Evolutionary conservation across 23 tunicate genomes (phyloP).

Genomic region (Ciona savignyi): DNA sequence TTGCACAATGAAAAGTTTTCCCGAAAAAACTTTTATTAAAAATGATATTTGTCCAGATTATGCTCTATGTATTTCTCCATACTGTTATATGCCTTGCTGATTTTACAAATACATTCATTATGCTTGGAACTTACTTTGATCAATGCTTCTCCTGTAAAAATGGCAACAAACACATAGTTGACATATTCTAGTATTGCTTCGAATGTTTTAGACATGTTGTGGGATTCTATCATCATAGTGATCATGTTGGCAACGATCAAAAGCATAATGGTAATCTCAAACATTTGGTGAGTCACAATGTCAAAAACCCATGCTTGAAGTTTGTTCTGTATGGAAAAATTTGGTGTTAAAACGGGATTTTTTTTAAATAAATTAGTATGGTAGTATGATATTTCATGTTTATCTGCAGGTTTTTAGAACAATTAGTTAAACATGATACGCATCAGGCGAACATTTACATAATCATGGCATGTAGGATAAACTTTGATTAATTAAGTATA

Average conservation of each 20-base stretch:
- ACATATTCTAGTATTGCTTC: constrained; percentile 55
- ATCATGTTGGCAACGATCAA: constrained; percentile 88
- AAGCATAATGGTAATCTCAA: constrained; percentile 93
- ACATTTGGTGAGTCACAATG: constrained; percentile 91
- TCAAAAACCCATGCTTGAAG: constrained; percentile 95
- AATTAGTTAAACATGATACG: background rate
- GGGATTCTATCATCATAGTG: constrained; percentile 92
- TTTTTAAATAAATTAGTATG: background rate
- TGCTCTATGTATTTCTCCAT: too few relatives aligned
- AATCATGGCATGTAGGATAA: too few relatives aligned
- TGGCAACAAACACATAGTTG: constrained; percentile 91
- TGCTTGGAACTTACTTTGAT: constrained; percentile 46
- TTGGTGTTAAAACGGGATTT: background rate
- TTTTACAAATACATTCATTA: background rate
- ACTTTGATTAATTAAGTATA: too few relatives aligned
- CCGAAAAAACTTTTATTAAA: too few relatives aligned
- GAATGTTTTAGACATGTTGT: constrained; percentile 34
- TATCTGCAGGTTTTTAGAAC: background rate
- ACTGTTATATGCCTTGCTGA: too few relatives aligned
- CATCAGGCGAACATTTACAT: too few relatives aligned
- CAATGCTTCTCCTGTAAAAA: constrained; percentile 86
- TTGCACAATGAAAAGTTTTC: too few relatives aligned
- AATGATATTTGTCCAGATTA: too few relatives aligned
- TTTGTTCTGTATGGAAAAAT: constrained; percentile 54
- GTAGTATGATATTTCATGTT: background rate